Evolutionary conservation across 2,888 invertebrate species (phyloP).

Genomic region (Girardia tigrina): DNA sequence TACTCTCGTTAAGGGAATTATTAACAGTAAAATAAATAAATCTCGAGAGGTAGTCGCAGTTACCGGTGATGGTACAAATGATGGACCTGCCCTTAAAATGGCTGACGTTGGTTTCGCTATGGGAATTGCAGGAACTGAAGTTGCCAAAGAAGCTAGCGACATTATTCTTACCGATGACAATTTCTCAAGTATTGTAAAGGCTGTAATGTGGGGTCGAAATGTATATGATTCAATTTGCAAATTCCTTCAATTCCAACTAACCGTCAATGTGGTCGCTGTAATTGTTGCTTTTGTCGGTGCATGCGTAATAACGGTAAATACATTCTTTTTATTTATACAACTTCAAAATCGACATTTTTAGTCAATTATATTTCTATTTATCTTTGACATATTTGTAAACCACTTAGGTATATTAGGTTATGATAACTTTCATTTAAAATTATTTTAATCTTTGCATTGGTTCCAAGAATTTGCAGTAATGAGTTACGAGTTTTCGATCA

Average conservation of each 20-base stretch:
- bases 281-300: conserved; percentile 96
- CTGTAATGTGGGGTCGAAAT: conserved; percentile 98
- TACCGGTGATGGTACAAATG: conserved; percentile 93
- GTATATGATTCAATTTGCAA: conserved; percentile 98
- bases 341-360: too few species aligned
- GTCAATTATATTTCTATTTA: too few species aligned
- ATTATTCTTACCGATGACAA: conserved; percentile 98
- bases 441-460: too few species aligned
- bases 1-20: conserved; percentile 90
- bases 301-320: conserved; percentile 57
- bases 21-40: conserved; percentile 62
- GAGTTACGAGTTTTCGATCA: too few species aligned
- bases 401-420: too few species aligned
- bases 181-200: conserved; percentile 95
- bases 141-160: conserved; percentile 96
- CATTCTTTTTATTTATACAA: conserved; percentile 41
- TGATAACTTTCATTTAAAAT: too few species aligned
- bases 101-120: conserved; percentile 98
- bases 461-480: too few species aligned
- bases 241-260: conserved; percentile 95
- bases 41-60: conserved; percentile 93
- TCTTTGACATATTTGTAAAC: too few species aligned
- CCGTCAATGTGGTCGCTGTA: conserved; percentile 95
- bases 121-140: conserved; percentile 98
- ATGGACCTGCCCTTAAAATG: conserved; percentile 89